Percentiles rank a stretch among this genome's conserved stretches.
Evolutionary conservation across 2,888 invertebrate genomes (phyloP).

Genomic region (Gnatocerus cornutus): DNA sequence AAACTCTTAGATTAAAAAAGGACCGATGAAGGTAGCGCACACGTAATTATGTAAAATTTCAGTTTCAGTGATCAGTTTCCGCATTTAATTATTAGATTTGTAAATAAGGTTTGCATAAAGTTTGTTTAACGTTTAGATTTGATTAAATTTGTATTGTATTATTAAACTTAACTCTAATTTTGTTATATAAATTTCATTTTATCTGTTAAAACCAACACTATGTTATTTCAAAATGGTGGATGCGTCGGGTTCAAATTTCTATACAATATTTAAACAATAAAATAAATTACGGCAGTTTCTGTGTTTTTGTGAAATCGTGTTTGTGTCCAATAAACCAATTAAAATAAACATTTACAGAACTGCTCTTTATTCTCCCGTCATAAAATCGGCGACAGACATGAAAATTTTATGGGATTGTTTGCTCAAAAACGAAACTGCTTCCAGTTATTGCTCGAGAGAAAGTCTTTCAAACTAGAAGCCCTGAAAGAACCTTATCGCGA

Average conservation of each 20-base stretch:
- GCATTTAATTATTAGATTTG: too few species aligned
- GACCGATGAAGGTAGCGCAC: too few species aligned
- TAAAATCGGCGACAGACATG: constrained; percentile 5
- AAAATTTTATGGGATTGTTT: constrained; percentile 27
- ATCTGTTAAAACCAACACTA: neutral
- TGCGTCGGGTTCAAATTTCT: neutral
- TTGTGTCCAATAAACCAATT: constrained; percentile 1
- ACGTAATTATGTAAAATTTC: too few species aligned
- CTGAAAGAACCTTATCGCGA: neutral
- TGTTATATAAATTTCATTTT: too few species aligned
- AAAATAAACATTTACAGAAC: constrained; percentile 4
- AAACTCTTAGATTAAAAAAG: too few species aligned
- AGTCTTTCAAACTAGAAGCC: too few species aligned
- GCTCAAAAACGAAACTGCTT: neutral
- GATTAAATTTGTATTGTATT: too few species aligned
- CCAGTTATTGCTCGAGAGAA: neutral
- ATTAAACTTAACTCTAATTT: too few species aligned
- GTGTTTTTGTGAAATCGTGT: neutral
- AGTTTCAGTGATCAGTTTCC: too few species aligned
- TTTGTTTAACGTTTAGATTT: too few species aligned
- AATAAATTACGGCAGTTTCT: neutral
- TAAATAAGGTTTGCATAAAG: too few species aligned
- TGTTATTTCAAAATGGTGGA: constrained; percentile 3
- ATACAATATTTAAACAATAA: neutral
- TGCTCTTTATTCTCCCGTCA: neutral